phyloP scores from a whole-genome alignment of 2,113 vertebrate species.

The Emydocephalus ijimae region DNA sequence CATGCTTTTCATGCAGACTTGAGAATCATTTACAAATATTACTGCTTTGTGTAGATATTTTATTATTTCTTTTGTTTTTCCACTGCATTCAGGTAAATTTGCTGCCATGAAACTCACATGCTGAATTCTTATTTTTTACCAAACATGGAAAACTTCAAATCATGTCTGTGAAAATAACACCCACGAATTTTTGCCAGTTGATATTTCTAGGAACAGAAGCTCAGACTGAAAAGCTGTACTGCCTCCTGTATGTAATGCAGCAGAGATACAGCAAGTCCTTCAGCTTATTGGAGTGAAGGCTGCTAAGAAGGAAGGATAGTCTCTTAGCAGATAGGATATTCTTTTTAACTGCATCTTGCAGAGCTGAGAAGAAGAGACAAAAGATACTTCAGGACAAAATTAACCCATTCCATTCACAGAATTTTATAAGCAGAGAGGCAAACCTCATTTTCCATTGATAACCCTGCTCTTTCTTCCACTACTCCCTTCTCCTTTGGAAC shows the following conservation, averaged over 20 bases:
- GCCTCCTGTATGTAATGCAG: not conserved
- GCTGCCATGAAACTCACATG: constrained; percentile 29
- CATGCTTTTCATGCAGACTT: not conserved
- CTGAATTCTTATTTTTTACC: constrained; percentile 56
- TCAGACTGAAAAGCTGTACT: not conserved
- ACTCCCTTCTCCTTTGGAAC: not conserved
- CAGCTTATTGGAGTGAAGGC: not conserved
- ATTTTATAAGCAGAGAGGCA: not conserved
- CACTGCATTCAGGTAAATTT: constrained; percentile 17
- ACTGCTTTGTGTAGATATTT: not conserved
- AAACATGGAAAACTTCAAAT: constrained; percentile 65
- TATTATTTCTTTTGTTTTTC: not conserved
- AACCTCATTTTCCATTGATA: not conserved
- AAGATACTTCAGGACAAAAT: not conserved
- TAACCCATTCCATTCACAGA: not conserved
- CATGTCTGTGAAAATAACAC: constrained; percentile 42
- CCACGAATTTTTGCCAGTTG: not conserved
- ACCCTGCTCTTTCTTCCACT: not conserved
- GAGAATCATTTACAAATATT: constrained; percentile 10
- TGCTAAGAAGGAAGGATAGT: not conserved
- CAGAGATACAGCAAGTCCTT: not conserved
- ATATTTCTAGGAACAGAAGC: not conserved
- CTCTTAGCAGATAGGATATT: not conserved
- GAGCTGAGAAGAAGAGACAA: not conserved
- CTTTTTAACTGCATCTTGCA: not conserved